These are phyloP conservation scores for Himalopsyche kuldschensis DNA, from an alignment of 2,888 invertebrate genomes.

Conservation along the genomic window DNA sequence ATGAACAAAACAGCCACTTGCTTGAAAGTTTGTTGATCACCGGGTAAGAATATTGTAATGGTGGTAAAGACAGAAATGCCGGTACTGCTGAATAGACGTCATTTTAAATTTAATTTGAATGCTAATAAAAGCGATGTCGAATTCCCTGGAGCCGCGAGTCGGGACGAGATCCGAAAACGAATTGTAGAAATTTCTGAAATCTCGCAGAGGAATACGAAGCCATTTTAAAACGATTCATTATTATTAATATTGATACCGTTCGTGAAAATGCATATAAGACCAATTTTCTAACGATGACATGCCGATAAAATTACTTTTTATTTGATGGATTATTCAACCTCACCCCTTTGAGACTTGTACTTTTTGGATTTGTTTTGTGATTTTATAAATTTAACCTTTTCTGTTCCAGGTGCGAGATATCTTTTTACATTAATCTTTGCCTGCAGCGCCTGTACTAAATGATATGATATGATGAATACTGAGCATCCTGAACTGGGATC, in stretches of 20 bases:
- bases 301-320: too few species aligned
- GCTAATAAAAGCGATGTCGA: constrained; percentile 31
- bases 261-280: too few species aligned
- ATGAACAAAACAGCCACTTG: neutral
- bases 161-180: neutral
- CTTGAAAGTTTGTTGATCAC: neutral
- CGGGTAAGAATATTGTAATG: constrained; percentile 8
- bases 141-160: neutral
- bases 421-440: too few species aligned
- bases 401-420: too few species aligned
- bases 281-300: too few species aligned
- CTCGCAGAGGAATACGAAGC: neutral
- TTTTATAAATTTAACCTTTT: too few species aligned
- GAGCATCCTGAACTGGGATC: too few species aligned
- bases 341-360: too few species aligned
- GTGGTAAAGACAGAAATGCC: neutral
- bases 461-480: too few species aligned
- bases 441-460: too few species aligned
- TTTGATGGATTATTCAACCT: too few species aligned
- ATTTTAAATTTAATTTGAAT: constrained; percentile 34
- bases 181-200: neutral
- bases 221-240: neutral
- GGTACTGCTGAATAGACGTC: constrained; percentile 9
- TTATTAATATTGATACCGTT: neutral
- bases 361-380: too few species aligned